A percentile compares a stretch with the other conserved stretches of the same genome.
Evolutionary conservation across 2,797 vertebrate species (phyloP).

Genomic region (Peromyscus nudipes): DNA sequence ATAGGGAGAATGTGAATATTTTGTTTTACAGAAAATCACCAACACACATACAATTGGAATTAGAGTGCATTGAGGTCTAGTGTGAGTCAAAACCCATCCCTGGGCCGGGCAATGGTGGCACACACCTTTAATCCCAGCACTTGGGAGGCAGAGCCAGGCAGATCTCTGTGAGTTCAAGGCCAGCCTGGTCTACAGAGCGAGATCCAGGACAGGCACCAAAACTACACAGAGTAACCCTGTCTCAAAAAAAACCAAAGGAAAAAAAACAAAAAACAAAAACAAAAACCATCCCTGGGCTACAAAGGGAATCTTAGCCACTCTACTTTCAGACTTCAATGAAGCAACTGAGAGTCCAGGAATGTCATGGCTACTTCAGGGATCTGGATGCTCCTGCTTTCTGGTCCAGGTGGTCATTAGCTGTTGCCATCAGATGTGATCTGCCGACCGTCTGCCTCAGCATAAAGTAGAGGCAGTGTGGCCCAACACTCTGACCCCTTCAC

Average conservation of each 20-base stretch:
- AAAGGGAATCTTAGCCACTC: background rate
- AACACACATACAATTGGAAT: fast-evolving
- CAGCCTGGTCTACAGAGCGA: no score
- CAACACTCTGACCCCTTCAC: no score
- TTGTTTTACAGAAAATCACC: background rate
- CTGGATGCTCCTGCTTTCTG: fast-evolving
- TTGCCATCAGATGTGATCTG: fast-evolving
- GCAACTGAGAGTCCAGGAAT: background rate
- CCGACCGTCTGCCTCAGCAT: background rate
- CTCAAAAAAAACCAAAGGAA: no score
- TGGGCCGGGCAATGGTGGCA: no score
- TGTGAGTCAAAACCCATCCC: background rate
- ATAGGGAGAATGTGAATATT: background rate
- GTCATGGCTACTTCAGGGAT: fast-evolving
- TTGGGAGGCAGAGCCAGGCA: no score
- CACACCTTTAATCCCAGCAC: no score
- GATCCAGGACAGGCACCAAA: no score
- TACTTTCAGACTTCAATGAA: background rate
- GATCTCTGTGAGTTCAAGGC: no score
- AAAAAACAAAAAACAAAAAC: no score
- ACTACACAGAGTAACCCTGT: no score
- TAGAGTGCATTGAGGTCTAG: no score
- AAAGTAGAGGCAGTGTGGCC: fast-evolving
- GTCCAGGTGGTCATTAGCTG: fast-evolving
- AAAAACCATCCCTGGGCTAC: background rate